Base-by-base conservation (phyloP, 2,113 vertebrate genomes). In the Strigops habroptila region DNA sequence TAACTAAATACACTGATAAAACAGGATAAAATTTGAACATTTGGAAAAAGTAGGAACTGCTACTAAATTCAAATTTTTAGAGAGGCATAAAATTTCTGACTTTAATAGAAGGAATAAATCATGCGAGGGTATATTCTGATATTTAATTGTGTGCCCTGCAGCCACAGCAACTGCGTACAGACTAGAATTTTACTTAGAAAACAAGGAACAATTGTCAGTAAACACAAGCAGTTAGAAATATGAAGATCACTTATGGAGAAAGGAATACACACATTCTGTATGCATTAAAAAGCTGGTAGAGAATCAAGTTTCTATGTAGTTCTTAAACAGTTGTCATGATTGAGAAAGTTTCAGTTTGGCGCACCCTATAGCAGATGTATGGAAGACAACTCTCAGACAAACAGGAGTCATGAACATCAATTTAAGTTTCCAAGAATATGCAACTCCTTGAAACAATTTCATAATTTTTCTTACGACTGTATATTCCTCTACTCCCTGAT, bases 141-240 rank as follows among this genome's bases (percentile, higher is more conserved):
- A 71, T 79, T 82, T 55, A 23, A n/a, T 35, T 69, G 53, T 5
- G 8, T 90, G 91, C 93, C 92, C 93, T 49, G 59, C 79, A 94
- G 95, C 81, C 81, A 83, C 9, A 62, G 71, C 63, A 94, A 83
- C 63, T 51, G 83, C 0, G 4, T 79, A 83, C 39, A 93, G 91
- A 88, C 57, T 35, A 55, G 39, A 78, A 62, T 93, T 96, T 94
- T 92, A 95, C 23, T 70, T 70, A 95, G 86, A 83, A 91, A 96
- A 91, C 23, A 73, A 76, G 84, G 67, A 96, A 85, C 17, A 69
- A 88, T 90, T 91, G 84, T 95, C 91, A 63, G 49, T 81, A 96
- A 78, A 95, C 49, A 82, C 18, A 94, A 75, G 44, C 31, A 89
- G 70, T 88, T 81, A 92, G 90, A 86, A 82, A 93, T 80, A 79